A percentile compares a stretch with the other conserved stretches of the same genome.
These are phyloP conservation scores for Clavelina lepadiformis DNA, from an alignment of 23 tunicate genomes.

Conservation along the genomic window DNA sequence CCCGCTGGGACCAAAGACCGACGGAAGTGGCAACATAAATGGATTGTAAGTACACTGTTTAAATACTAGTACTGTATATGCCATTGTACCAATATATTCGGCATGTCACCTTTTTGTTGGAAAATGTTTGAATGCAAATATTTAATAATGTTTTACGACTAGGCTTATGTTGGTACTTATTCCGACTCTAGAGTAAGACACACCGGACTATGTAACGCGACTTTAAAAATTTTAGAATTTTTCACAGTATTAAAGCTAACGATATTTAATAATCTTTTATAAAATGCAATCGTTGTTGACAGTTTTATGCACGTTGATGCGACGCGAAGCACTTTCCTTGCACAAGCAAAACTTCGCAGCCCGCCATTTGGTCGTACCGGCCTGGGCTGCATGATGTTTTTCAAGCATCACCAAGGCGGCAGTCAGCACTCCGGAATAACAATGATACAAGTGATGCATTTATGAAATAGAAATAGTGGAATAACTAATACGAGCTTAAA, in stretches of 20 bases:
- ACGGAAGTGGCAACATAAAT: conserved; percentile 58
- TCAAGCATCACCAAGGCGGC: conserved; percentile 74
- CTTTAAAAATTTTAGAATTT: not conserved
- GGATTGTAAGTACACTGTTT: conserved; percentile 57
- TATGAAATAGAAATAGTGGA: too few relatives aligned
- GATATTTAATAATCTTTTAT: not conserved
- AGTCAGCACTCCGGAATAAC: conserved; percentile 58
- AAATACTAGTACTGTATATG: not conserved
- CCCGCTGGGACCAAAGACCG: conserved; percentile 65
- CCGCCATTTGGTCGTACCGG: conserved; percentile 56
- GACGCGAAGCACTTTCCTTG: conserved; percentile 61
- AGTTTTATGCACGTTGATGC: conserved; percentile 97
- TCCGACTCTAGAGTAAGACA: too few relatives aligned
- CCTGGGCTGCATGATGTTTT: conserved; percentile 53
- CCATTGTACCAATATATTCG: not conserved
- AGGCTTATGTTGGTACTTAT: not conserved
- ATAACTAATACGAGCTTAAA: too few relatives aligned
- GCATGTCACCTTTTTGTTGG: not conserved
- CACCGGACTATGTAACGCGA: too few relatives aligned
- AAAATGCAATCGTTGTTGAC: not conserved
- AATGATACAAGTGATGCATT: conserved; percentile 48
- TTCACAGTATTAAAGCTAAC: not conserved
- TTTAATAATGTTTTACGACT: not conserved
- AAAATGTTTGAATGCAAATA: not conserved
- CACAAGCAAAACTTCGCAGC: conserved; percentile 71